Percentiles rank a stretch among this genome's conserved stretches.
Conservation (phyloP, 2,888 invertebrate genomes). For the Brachylomia viminalis region DNA sequence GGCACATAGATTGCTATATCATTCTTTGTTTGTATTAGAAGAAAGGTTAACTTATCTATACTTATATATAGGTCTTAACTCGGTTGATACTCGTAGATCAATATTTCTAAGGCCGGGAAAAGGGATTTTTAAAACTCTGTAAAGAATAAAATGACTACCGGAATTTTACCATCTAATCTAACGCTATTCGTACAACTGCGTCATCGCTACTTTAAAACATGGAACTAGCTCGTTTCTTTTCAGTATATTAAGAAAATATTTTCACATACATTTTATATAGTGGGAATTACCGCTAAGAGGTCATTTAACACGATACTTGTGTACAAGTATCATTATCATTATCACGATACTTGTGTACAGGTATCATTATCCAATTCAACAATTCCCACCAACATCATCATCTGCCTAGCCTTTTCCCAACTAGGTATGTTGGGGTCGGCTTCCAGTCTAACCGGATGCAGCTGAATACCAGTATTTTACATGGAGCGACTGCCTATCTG, state of each 20-base stretch:
- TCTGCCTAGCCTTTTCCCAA: too few species aligned
- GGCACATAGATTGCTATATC: slow-evolving; percentile 50
- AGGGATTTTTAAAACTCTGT: neutral
- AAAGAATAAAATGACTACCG: too few species aligned
- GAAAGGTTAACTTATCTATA: slow-evolving; percentile 24
- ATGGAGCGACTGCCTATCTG: too few species aligned
- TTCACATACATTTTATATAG: neutral
- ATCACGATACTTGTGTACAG: neutral
- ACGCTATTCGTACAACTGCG: neutral
- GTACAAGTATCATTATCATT: neutral
- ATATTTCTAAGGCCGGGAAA: neutral
- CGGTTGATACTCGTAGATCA: slow-evolving; percentile 5
- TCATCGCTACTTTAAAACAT: neutral
- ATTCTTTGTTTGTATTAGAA: slow-evolving; percentile 45
- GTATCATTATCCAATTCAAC: neutral
- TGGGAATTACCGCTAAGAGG: neutral
- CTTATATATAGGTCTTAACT: neutral
- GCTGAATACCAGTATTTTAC: too few species aligned
- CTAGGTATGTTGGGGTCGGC: too few species aligned
- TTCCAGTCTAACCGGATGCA: too few species aligned
- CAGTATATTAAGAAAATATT: neutral
- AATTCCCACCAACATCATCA: too few species aligned
- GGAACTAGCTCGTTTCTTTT: neutral
- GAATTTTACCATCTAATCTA: neutral
- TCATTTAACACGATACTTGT: neutral